Conservation (phyloP, 2,888 invertebrate species). For the Eupeodes luniger region DNA sequence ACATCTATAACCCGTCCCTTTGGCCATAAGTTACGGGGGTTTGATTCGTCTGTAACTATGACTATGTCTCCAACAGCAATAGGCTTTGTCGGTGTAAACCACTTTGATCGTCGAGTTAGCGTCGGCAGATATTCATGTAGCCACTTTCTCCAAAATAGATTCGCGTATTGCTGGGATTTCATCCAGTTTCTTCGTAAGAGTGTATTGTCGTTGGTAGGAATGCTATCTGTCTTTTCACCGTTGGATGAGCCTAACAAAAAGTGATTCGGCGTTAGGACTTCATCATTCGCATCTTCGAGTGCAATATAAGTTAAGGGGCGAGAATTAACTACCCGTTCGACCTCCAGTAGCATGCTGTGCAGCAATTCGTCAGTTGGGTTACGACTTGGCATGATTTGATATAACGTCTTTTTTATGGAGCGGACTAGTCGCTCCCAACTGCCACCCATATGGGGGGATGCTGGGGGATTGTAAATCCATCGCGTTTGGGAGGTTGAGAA, state of each 20-base stretch:
- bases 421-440: slow-evolving; percentile 67
- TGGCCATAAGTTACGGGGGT: not conserved
- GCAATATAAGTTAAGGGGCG: no score
- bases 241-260: no score
- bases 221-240: no score
- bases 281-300: no score
- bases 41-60: not conserved
- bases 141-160: not conserved
- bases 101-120: slow-evolving; percentile 2
- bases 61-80: not conserved
- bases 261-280: no score
- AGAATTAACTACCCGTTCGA: no score
- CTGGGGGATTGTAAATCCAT: slow-evolving; percentile 60
- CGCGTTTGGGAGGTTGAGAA: slow-evolving; percentile 45
- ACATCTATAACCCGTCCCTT: not conserved
- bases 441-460: slow-evolving; percentile 50
- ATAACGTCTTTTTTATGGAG: slow-evolving; percentile 63
- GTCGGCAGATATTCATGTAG: not conserved
- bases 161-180: no score
- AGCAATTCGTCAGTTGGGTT: slow-evolving; percentile 73
- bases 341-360: slow-evolving; percentile 26
- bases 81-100: not conserved
- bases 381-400: slow-evolving; percentile 46
- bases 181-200: no score
- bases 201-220: no score